Evolutionary conservation across 2,797 vertebrate species (phyloP).

Genomic region (Coregonus sp.): DNA sequence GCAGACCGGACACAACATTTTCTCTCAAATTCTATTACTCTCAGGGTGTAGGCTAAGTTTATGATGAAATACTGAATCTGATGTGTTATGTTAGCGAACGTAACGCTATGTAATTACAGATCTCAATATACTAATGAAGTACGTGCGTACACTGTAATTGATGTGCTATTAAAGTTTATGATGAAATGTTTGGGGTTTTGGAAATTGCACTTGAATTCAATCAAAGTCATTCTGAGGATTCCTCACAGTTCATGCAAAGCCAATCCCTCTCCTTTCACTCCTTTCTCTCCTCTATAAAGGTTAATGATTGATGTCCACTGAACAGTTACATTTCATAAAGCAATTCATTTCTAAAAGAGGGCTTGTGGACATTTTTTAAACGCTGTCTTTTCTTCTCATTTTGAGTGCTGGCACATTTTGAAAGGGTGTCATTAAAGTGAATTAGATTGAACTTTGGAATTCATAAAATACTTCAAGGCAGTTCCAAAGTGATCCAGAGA

Average conservation of each 20-base stretch:
- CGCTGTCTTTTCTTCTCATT: constrained; percentile 27
- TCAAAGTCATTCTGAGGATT: constrained; percentile 13
- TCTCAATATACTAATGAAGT: not conserved
- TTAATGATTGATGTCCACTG: constrained; percentile 36
- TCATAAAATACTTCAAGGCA: constrained; percentile 29
- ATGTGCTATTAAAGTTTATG: not conserved
- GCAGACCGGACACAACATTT: not conserved
- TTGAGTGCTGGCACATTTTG: constrained; percentile 34
- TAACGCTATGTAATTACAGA: not conserved
- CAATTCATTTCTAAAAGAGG: constrained; percentile 33
- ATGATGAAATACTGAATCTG: no score
- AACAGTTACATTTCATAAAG: constrained; percentile 39
- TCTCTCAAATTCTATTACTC: not conserved
- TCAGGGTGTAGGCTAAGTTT: not conserved
- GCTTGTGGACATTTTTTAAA: constrained; percentile 25
- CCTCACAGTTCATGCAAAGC: not conserved
- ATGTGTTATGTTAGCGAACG: not conserved
- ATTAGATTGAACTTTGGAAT: constrained; percentile 45
- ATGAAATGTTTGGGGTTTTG: not conserved
- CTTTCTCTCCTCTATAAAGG: constrained; percentile 22
- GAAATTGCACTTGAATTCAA: constrained; percentile 5
- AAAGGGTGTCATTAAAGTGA: constrained; percentile 52
- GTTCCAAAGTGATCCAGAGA: constrained; percentile 11
- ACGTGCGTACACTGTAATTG: not conserved
- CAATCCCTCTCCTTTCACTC: constrained; percentile 17